Evolutionary conservation across 2,113 vertebrate species (phyloP).

Genomic region (Pituophis catenifer): DNA sequence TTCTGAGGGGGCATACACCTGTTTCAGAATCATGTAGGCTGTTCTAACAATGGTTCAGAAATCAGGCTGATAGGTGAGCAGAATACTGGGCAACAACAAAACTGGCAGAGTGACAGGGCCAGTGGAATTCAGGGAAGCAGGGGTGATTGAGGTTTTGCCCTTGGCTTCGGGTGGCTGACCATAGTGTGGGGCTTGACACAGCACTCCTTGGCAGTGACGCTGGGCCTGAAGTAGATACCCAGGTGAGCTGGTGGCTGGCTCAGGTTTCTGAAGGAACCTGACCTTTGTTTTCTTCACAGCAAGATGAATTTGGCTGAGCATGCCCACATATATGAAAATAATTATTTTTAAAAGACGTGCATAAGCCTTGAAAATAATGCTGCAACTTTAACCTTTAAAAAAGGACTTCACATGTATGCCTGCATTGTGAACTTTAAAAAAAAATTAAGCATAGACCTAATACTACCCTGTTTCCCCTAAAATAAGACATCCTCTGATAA

Average conservation of each 20-base stretch:
- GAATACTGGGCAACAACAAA: background rate
- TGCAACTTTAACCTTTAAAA: background rate
- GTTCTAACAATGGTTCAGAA: no score
- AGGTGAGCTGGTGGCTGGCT: background rate
- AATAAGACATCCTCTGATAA: no score
- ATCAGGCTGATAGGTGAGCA: background rate
- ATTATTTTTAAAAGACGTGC: background rate
- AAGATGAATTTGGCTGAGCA: background rate
- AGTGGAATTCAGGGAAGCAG: background rate
- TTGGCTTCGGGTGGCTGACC: background rate
- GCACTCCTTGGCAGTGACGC: background rate
- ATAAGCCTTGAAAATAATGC: background rate
- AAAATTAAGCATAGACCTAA: background rate
- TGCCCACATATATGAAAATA: background rate
- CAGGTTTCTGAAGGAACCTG: background rate
- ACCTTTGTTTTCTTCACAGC: background rate
- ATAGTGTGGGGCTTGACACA: background rate
- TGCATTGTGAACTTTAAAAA: background rate
- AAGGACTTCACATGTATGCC: background rate
- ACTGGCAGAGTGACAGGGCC: background rate
- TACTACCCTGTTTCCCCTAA: background rate
- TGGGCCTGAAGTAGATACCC: background rate
- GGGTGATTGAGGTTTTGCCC: background rate
- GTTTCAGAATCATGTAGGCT: no score
- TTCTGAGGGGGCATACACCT: no score